Base-by-base conservation (phyloP, 2,888 invertebrate genomes). In the Disparrhopalites patrizii region DNA sequence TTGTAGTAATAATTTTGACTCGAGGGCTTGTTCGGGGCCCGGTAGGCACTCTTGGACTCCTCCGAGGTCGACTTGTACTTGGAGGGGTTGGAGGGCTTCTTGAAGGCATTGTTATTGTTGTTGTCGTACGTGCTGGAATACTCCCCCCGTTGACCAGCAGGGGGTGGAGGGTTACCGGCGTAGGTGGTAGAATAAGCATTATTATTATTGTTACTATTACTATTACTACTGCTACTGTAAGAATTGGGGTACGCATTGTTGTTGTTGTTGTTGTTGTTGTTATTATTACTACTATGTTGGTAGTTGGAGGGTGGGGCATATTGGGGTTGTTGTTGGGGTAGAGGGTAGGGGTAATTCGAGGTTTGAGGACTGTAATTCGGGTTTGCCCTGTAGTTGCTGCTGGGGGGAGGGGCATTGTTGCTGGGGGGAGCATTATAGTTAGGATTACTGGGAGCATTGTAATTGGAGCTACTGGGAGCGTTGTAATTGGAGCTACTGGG, bases 261-360 rank as follows among this genome's bases (percentile, higher is more conserved):
- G 52, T 36, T 18, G 62, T 33, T 65, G 15, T 55, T 54, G 62
- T 65, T 66, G 61, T 64, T 50, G 51, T 50, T 64, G 62, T 65
- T 58, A 31, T 60, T 27, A 33, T 61, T 55, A 23, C 27, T 54
- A 50, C 55, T 55, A 33, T 27, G n/a, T 20, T 47, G 52, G 36
- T 58, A 33, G 27, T 61, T 60, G 38, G 62, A 56, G 25, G 61
- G 36, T 23, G 25, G 27, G 27, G n/a, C 25, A 28, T 43, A 27
- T 27, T 60, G 60, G 5, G 8, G 25, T 15, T 60, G 20, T 30
- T 18, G 10, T 10, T 55, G 28, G 28, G 18, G 58, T 7, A 7
- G 58, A 2, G 20, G 28, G n/a, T 5, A 25, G 10, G n/a, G 23
- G 18, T 61, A 31, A 23, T 50, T 50, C n/a, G n/a, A 3, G 10